phyloP scores from a whole-genome alignment of 2,113 vertebrate species.

The Eulemur macaco region DNA sequence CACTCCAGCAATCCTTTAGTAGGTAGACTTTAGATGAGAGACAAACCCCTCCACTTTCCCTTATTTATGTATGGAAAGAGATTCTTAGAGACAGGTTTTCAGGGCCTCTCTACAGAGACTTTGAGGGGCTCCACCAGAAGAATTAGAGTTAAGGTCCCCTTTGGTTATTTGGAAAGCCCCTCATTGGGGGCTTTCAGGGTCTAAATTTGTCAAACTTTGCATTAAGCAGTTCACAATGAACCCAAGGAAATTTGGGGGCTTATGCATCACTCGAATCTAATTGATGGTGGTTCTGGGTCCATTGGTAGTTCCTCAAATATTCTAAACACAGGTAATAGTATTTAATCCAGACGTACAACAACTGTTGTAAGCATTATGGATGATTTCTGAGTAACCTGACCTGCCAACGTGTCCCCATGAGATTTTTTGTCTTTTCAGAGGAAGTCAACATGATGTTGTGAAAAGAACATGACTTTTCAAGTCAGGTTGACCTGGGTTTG shows the following conservation, averaged over 20 bases:
- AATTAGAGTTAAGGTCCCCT: background rate
- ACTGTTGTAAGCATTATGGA: background rate
- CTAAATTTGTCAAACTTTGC: background rate
- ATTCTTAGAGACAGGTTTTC: background rate
- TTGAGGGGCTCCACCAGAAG: background rate
- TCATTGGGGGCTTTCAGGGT: background rate
- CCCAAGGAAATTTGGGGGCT: background rate
- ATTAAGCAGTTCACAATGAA: background rate
- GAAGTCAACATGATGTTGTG: background rate
- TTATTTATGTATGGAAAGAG: background rate
- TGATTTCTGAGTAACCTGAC: background rate
- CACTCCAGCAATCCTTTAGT: background rate
- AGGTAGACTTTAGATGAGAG: background rate
- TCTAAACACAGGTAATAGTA: background rate
- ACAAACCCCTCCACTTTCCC: background rate
- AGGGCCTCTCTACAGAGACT: background rate
- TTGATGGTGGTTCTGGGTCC: background rate
- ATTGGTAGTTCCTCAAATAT: conserved; percentile 14
- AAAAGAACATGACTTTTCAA: background rate
- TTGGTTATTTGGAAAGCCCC: background rate
- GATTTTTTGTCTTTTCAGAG: background rate
- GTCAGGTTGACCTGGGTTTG: background rate
- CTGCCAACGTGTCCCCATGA: background rate
- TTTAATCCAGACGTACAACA: background rate
- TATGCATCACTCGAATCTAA: background rate